phyloP scores from a whole-genome alignment of 2,888 invertebrate species.

The Tricholauxania praeusta region DNA sequence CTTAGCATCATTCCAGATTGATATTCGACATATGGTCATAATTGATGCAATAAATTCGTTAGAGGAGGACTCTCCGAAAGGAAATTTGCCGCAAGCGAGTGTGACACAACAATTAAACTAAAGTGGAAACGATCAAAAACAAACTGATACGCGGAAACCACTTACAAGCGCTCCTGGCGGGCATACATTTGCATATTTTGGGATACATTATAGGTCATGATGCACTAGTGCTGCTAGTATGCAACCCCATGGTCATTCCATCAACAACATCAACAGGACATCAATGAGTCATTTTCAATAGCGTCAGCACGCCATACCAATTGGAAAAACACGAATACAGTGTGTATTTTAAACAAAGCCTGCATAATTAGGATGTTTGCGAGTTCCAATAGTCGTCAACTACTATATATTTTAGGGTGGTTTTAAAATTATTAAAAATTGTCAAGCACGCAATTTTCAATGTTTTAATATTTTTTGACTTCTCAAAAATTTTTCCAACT shows the following conservation, averaged over 20 bases:
- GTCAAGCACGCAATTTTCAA: no score
- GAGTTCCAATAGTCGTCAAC: no score
- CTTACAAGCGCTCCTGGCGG: constrained; percentile 37
- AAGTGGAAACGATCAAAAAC: constrained; percentile 65
- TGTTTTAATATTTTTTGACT: no score
- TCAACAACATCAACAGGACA: constrained; percentile 35
- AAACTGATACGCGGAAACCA: constrained; percentile 44
- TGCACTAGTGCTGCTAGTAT: background rate
- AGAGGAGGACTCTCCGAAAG: background rate
- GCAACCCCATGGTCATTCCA: background rate
- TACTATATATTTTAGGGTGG: no score
- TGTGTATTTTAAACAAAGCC: background rate
- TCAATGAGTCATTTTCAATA: constrained; percentile 32
- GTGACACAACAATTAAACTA: constrained; percentile 64
- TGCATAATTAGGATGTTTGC: constrained; percentile 16
- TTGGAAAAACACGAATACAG: constrained; percentile 41
- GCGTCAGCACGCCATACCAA: constrained; percentile 42
- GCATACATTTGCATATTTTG: constrained; percentile 61
- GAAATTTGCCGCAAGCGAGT: constrained; percentile 39
- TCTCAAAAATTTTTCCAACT: no score
- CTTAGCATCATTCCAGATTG: no score
- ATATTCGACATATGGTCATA: constrained; percentile 18
- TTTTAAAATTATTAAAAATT: no score
- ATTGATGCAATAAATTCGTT: constrained; percentile 17
- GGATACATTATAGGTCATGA: no score